A percentile compares a stretch with the other conserved stretches of the same genome.
These are phyloP conservation scores for Myopa testacea DNA, from an alignment of 2,888 invertebrate species.

Conservation along the genomic window DNA sequence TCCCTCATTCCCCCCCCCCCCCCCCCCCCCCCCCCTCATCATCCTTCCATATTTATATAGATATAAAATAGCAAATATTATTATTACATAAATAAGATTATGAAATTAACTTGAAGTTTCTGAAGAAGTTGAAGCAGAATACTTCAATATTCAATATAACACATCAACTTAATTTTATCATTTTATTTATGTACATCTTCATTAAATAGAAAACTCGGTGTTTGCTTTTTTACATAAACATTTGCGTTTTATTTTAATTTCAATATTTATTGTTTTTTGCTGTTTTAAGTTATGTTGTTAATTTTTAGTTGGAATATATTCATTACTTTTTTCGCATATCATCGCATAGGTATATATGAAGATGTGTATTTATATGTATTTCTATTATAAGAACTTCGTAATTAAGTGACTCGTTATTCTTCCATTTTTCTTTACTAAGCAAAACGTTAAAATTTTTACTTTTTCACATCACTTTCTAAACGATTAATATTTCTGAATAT, in stretches of 20 bases:
- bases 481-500: neutral
- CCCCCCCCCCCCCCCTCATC: too few relatives aligned
- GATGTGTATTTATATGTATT: neutral
- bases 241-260: constrained; percentile 33
- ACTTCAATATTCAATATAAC: too few relatives aligned
- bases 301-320: constrained; percentile 29
- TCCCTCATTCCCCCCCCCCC: too few relatives aligned
- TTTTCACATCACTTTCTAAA: constrained; percentile 1
- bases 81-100: too few relatives aligned
- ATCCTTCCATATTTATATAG: too few relatives aligned
- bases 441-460: neutral
- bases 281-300: constrained; percentile 19
- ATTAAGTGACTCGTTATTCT: too few relatives aligned
- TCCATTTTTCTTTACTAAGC: neutral
- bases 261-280: constrained; percentile 7
- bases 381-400: neutral
- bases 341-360: constrained; percentile 13
- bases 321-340: constrained; percentile 34
- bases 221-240: constrained; percentile 32
- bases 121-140: too few relatives aligned
- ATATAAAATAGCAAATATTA: too few relatives aligned
- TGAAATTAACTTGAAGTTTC: too few relatives aligned
- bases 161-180: too few relatives aligned
- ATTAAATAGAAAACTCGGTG: neutral
- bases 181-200: too few relatives aligned